Percentiles rank a stretch among this genome's conserved stretches.
Evolutionary conservation across 2,113 vertebrate species (phyloP).

Genomic region (Erinaceus europaeus): DNA sequence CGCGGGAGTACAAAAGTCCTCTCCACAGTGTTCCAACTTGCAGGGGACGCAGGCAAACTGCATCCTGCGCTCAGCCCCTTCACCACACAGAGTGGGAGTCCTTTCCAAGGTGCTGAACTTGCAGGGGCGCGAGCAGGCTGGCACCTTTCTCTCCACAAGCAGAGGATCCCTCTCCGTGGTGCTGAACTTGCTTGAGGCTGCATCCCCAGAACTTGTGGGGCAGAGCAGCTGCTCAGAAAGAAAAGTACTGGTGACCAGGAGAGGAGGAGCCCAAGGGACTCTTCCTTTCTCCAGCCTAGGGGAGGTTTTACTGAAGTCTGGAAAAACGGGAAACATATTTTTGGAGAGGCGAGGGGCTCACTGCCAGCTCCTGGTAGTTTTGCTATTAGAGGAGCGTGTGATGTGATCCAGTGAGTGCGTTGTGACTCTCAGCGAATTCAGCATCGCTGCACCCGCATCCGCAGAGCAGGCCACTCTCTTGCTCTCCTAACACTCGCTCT

Average conservation of each 20-base stretch:
- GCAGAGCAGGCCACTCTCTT: not conserved
- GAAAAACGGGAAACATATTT: not conserved
- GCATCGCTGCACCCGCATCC: no score
- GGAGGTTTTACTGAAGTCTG: not conserved
- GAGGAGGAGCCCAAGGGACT: not conserved
- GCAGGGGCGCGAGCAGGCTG: not conserved
- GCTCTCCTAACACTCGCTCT: constrained; percentile 43
- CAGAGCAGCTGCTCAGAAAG: not conserved
- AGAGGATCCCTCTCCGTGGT: constrained; percentile 64
- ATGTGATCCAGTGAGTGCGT: not conserved
- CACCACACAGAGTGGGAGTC: not conserved
- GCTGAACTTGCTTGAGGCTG: constrained; percentile 66
- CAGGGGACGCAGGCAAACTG: no score
- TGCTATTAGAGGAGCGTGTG: constrained; percentile 17
- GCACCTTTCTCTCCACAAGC: accelerated
- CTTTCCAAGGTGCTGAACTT: constrained; percentile 78
- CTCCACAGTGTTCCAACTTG: no score
- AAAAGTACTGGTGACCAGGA: not conserved
- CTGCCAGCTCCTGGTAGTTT: constrained; percentile 37
- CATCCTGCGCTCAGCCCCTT: accelerated
- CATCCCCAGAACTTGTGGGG: constrained; percentile 47
- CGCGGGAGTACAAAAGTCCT: no score
- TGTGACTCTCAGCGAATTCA: no score
- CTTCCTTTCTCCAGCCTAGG: not conserved
- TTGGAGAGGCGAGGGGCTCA: constrained; percentile 25